These are phyloP conservation scores for Iphiclides podalirius DNA, from an alignment of 2,888 invertebrate genomes.

Conservation along the genomic window DNA sequence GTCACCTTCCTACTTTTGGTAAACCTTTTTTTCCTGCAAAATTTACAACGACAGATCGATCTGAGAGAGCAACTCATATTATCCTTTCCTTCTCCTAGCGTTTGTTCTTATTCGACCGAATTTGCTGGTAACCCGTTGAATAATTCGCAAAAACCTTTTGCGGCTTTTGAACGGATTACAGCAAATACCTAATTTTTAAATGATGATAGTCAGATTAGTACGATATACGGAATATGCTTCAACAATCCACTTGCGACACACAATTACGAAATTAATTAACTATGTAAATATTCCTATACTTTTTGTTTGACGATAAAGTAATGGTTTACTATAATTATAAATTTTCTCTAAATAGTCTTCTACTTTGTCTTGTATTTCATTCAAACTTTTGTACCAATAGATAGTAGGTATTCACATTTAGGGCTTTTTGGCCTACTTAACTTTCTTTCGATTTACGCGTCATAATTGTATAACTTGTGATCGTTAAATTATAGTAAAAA, in stretches of 20 bases:
- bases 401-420: conserved; percentile 44
- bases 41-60: too few species aligned
- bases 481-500: conserved; percentile 66
- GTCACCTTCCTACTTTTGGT: too few species aligned
- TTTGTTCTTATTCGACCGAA: conserved; percentile 46
- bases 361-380: conserved; percentile 45
- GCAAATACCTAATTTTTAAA: conserved; percentile 43
- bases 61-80: too few species aligned
- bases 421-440: conserved; percentile 45
- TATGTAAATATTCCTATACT: too few species aligned
- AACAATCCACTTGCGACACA: conserved; percentile 76
- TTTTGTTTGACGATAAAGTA: neutral
- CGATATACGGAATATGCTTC: conserved; percentile 67
- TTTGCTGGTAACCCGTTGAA: conserved; percentile 53
- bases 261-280: conserved; percentile 48
- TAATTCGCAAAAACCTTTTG: conserved; percentile 36
- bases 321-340: conserved; percentile 53
- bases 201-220: conserved; percentile 62
- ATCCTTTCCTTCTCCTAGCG: conserved; percentile 37
- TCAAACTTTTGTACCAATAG: conserved; percentile 40
- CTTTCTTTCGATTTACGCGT: conserved; percentile 54
- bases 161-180: conserved; percentile 53
- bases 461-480: conserved; percentile 53
- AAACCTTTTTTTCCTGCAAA: too few species aligned
- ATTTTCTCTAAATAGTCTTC: conserved; percentile 46